Conservation (phyloP, 1,140 invertebrate genomes). For the Drosophila tropicalis region DNA sequence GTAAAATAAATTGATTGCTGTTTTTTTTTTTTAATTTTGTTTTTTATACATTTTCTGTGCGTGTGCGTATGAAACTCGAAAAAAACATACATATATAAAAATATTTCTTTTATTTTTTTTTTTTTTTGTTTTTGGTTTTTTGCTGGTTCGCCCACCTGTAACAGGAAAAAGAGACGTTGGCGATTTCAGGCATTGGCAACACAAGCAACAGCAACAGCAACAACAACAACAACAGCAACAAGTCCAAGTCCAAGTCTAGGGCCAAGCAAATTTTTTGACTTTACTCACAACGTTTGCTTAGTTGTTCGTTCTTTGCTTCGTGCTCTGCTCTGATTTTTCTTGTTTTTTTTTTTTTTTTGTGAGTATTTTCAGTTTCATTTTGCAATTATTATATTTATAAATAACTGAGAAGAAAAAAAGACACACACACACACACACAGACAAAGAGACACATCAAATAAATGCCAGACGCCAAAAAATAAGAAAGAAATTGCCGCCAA, state of each 20-base stretch:
- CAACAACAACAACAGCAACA: slow-evolving; percentile 35
- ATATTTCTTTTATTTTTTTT: slow-evolving; percentile 30
- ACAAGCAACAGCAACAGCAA: slow-evolving; percentile 33
- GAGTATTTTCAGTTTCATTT: slow-evolving; percentile 55
- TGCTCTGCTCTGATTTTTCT: neutral
- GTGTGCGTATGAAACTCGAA: slow-evolving; percentile 57
- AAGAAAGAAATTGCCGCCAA: slow-evolving; percentile 23
- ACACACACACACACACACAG: slow-evolving; percentile 36
- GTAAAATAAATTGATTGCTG: slow-evolving; percentile 18
- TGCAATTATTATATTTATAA: slow-evolving; percentile 60
- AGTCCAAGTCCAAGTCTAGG: slow-evolving; percentile 75
- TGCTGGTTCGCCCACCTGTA: slow-evolving; percentile 68
- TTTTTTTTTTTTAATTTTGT: slow-evolving; percentile 25
- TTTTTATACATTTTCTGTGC: slow-evolving; percentile 38
- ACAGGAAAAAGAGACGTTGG: slow-evolving; percentile 19
- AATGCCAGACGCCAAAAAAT: slow-evolving; percentile 55
- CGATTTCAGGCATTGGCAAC: slow-evolving; percentile 48
- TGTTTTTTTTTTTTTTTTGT: neutral
- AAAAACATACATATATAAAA: slow-evolving; percentile 25
- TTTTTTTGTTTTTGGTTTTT: slow-evolving; percentile 29
- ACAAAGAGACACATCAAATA: slow-evolving; percentile 59
- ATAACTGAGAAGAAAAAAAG: slow-evolving; percentile 38
- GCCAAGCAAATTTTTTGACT: slow-evolving; percentile 32
- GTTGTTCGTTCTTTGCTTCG: slow-evolving; percentile 3
- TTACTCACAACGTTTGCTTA: neutral